Percentiles rank a stretch among this genome's conserved stretches.
phyloP scores from a whole-genome alignment of 2,888 invertebrate species.

The Thereva nobilitata region DNA sequence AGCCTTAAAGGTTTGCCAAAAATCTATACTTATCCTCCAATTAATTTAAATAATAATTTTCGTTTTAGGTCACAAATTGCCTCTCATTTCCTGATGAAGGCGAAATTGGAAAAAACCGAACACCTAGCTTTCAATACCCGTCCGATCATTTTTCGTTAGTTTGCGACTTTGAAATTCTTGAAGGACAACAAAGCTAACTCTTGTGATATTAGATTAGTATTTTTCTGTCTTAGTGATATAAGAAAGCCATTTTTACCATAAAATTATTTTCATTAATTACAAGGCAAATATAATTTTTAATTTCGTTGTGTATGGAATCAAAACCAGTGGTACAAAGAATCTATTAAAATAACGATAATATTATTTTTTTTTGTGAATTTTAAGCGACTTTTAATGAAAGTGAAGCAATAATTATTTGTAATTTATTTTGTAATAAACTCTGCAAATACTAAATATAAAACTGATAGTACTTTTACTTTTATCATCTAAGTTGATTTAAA shows the following conservation, averaged over 20 bases:
- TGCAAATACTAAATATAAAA: too few relatives aligned
- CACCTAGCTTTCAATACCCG: slow-evolving; percentile 71
- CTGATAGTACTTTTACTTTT: too few relatives aligned
- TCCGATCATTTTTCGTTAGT: slow-evolving; percentile 78
- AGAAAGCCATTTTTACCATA: slow-evolving; percentile 3
- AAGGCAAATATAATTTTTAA: neutral
- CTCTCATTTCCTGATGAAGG: slow-evolving; percentile 65
- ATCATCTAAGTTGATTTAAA: too few relatives aligned
- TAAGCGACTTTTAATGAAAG: too few relatives aligned
- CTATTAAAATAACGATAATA: too few relatives aligned
- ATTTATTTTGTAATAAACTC: too few relatives aligned
- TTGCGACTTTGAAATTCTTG: slow-evolving; percentile 63
- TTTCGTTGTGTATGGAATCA: too few relatives aligned
- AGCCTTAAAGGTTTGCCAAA: slow-evolving; percentile 60
- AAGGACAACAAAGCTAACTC: slow-evolving; percentile 28
- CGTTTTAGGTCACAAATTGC: slow-evolving; percentile 55
- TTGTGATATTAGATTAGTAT: slow-evolving; percentile 34
- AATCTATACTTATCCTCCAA: neutral
- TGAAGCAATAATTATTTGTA: too few relatives aligned
- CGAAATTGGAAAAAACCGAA: slow-evolving; percentile 68
- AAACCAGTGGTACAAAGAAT: too few relatives aligned
- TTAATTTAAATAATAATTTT: neutral
- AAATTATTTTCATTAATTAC: slow-evolving; percentile 2
- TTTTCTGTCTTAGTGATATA: slow-evolving; percentile 15
- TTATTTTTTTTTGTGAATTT: too few relatives aligned